A percentile compares a stretch with the other conserved stretches of the same genome.
These are phyloP conservation scores for Luperina nickerlii DNA, from an alignment of 2,888 invertebrate genomes.

Conservation along the genomic window DNA sequence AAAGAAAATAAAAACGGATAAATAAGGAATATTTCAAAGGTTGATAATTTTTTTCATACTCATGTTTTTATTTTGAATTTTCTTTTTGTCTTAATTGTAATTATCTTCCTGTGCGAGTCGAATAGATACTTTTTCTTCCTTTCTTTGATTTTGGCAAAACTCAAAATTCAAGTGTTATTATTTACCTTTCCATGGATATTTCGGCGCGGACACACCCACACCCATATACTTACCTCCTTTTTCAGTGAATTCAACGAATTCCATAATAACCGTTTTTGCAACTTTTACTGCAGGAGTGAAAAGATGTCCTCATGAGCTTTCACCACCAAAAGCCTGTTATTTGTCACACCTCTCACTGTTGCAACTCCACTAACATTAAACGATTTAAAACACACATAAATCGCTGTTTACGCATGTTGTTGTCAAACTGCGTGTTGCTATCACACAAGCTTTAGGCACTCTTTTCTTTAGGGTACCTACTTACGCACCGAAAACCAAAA, in stretches of 20 bases:
- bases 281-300: background rate
- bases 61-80: background rate
- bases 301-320: background rate
- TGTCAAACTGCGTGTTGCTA: too few relatives aligned
- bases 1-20: background rate
- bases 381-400: conserved; percentile 18
- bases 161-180: background rate
- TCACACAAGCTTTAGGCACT: too few relatives aligned
- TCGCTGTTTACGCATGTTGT: too few relatives aligned
- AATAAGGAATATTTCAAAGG: background rate
- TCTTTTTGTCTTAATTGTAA: background rate
- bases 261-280: too few relatives aligned
- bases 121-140: background rate
- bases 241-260: too few relatives aligned
- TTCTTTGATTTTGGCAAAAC: background rate
- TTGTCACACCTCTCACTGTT: background rate
- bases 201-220: background rate
- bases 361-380: conserved; percentile 5
- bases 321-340: background rate
- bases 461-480: too few relatives aligned
- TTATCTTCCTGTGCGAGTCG: background rate
- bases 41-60: background rate
- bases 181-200: background rate
- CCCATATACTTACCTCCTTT: too few relatives aligned
- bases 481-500: too few relatives aligned